These are phyloP conservation scores for Julus scandinavius DNA, from an alignment of 2,888 invertebrate genomes.

Conservation along the genomic window DNA sequence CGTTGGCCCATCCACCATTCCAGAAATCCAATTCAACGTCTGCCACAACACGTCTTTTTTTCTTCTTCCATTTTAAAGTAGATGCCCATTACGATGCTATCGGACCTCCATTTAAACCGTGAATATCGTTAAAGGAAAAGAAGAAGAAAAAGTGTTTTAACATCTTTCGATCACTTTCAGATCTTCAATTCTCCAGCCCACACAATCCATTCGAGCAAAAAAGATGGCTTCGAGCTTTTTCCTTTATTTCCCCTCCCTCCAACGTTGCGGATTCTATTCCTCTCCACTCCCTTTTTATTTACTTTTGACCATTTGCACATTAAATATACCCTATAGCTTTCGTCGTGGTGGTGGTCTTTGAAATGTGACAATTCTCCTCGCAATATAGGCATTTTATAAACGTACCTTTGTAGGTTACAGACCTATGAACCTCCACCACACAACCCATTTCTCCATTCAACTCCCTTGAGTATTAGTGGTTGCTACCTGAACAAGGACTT, in stretches of 20 bases:
- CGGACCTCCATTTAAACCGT: conserved; percentile 6
- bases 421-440: background rate
- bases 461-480: too few relatives aligned
- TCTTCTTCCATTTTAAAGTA: conserved; percentile 15
- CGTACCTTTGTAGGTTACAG: background rate
- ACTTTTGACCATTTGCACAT: conserved; percentile 35
- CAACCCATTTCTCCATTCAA: too few relatives aligned
- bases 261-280: background rate
- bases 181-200: conserved; percentile 4
- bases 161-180: conserved; percentile 30
- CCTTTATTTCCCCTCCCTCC: background rate
- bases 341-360: conserved; percentile 4
- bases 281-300: background rate
- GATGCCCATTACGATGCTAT: conserved; percentile 39
- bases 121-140: conserved; percentile 27
- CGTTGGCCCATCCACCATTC: background rate
- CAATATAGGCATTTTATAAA: background rate
- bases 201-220: background rate
- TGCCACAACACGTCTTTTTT: conserved; percentile 32
- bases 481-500: too few relatives aligned
- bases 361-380: background rate
- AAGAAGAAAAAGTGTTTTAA: conserved; percentile 28
- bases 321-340: conserved; percentile 19
- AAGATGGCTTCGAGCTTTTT: conserved; percentile 20
- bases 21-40: conserved; percentile 3